A percentile compares a stretch with the other conserved stretches of the same genome.
phyloP scores from a whole-genome alignment of 2,113 vertebrate genomes.

The Motacilla tschutschensis region DNA sequence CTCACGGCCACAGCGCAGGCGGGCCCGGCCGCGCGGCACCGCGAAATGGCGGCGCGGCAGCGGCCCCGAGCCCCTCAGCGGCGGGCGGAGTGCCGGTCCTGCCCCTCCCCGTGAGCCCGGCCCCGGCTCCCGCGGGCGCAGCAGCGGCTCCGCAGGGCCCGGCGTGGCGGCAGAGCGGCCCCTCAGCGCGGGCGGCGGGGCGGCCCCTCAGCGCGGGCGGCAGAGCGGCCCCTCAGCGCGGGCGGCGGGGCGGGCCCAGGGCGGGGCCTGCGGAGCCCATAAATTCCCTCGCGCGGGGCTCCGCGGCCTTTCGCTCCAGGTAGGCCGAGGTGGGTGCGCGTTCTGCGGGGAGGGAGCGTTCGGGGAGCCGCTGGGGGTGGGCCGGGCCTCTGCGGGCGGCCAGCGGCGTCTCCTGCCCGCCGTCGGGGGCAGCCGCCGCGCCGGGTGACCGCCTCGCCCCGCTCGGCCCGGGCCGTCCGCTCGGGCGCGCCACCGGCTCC shows the following conservation, averaged over 20 bases:
- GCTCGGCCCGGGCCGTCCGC: not conserved
- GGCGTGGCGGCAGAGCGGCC: no score
- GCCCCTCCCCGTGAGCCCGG: no score
- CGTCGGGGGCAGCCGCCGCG: not conserved
- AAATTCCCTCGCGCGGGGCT: accelerated
- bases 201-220: no score
- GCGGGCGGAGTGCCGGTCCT: no score
- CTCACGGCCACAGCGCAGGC: not conserved
- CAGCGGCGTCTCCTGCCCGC: not conserved
- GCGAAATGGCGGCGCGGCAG: not conserved
- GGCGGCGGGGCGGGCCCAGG: not conserved
- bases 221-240: not conserved
- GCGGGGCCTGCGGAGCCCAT: not conserved
- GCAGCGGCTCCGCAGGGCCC: no score
- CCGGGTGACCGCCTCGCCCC: not conserved
- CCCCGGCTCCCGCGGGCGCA: accelerated
- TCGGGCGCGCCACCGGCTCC: accelerated
- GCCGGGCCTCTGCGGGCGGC: not conserved
- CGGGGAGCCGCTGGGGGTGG: accelerated
- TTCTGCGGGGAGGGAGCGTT: accelerated
- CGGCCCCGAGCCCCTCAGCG: no score
- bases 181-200: not conserved
- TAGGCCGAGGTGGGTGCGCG: accelerated
- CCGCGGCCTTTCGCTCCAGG: accelerated
- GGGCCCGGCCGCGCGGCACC: not conserved